Percentiles rank a stretch among this genome's conserved stretches.
These are phyloP conservation scores for Okapia johnstoni DNA, from an alignment of 2,113 vertebrate genomes.

Conservation along the genomic window DNA sequence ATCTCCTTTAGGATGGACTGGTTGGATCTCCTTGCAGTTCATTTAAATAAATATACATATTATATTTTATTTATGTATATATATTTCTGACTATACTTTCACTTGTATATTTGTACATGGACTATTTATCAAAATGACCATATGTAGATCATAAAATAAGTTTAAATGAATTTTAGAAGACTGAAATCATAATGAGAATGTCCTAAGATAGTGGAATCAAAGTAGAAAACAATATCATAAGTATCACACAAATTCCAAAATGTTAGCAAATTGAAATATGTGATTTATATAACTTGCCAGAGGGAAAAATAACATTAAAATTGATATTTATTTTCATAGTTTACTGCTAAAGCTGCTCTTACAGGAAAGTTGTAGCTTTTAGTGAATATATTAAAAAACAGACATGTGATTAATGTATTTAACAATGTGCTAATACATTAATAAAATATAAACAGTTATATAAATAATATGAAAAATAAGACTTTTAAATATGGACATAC, in stretches of 20 bases:
- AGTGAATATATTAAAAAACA: background rate
- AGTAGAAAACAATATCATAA: background rate
- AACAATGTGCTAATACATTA: background rate
- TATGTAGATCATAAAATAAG: background rate
- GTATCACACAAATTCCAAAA: background rate
- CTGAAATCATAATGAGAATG: background rate
- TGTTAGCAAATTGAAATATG: background rate
- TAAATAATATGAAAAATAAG: background rate
- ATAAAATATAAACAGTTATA: background rate
- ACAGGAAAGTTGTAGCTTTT: background rate
- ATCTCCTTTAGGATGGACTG: too few relatives aligned
- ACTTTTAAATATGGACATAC: background rate
- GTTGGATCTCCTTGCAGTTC: too few relatives aligned
- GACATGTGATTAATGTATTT: background rate
- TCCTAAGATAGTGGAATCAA: background rate
- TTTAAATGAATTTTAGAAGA: background rate
- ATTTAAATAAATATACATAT: background rate
- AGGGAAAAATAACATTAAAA: background rate
- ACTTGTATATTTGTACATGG: background rate
- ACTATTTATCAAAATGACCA: background rate
- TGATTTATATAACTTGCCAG: background rate
- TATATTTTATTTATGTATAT: background rate
- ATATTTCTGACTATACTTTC: background rate
- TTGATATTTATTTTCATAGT: background rate
- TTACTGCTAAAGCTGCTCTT: background rate